Base-by-base conservation (phyloP, 2,888 invertebrate species). In the Nectonema munidae region DNA sequence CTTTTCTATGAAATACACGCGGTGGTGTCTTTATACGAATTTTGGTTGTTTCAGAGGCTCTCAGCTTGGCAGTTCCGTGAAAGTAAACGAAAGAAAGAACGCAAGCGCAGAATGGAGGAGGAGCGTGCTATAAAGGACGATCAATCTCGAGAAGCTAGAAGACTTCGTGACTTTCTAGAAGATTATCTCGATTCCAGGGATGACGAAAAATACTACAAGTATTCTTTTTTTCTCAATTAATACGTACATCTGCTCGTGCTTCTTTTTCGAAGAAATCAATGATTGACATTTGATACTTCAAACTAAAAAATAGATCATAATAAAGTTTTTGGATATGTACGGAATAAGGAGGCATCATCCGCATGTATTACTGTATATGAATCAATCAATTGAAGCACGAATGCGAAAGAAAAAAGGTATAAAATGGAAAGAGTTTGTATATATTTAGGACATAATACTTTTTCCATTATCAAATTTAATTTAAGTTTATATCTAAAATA, bases 171-270 rank as follows among this genome's bases (percentile, higher is more conserved):
- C 61, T 99, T 99, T 57, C 64, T 95, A 2, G 95, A 95, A 59
- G 89, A 95, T 56, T 99, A 99, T 52, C 86, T 89, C 51, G 95
- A 95, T 55, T 83, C 86, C 56, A 64, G 81, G 38, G 83, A 89
- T 55, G 95, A 95, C 54, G 65, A 71, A 36, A 86, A 86, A 60
- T 95, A 75, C 60, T 95, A 86, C 62, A 79, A 75, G 68, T 67
- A 50, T 54, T 61, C 50, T 28, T 18, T 20, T 29, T 11, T 39
- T 38, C 4, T 5, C n/a, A 39, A n/a, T n/a, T n/a, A n/a, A n/a
- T n/a, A n/a, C 21, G 35, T 4, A 4, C 4, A 34, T 25, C 11
- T n/a, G 25, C 25, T 11, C n/a, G 25, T 25, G 11, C 21, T 17
- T 14, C 13, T 6, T n/a, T 3, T 13, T 11, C 17, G 9, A 6